Evolutionary conservation across 2,797 vertebrate genomes (phyloP).

Genomic region (Melanotaenia nigrans): DNA sequence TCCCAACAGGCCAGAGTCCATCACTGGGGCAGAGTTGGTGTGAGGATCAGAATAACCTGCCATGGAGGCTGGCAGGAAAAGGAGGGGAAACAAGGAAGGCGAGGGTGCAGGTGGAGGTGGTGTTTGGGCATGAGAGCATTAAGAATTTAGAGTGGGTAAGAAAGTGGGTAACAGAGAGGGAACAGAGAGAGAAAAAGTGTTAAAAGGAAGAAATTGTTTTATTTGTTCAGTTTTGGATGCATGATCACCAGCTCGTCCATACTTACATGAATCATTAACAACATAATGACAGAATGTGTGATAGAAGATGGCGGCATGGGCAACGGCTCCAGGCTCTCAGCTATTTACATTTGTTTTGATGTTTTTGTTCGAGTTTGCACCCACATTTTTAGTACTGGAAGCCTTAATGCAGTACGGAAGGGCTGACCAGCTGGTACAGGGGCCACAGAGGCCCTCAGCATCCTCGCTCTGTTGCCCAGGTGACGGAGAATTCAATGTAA

Average conservation of each 20-base stretch:
- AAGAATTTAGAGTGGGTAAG: conserved; percentile 20
- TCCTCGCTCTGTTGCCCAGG: no score
- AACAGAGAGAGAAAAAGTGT: background rate
- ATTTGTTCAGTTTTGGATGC: background rate
- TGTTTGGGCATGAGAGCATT: conserved; percentile 1
- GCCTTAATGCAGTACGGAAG: no score
- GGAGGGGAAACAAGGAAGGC: background rate
- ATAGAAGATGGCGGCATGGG: no score
- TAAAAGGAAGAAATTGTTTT: conserved; percentile 1
- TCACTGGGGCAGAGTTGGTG: conserved; percentile 59
- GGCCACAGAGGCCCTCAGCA: no score
- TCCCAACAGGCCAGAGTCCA: conserved; percentile 68
- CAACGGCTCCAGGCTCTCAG: no score
- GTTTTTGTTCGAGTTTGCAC: no score
- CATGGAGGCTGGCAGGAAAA: conserved; percentile 67
- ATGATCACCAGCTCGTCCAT: background rate
- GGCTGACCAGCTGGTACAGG: no score
- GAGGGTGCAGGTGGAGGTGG: conserved; percentile 6
- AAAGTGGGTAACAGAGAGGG: conserved; percentile 4
- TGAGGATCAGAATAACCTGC: conserved; percentile 69
- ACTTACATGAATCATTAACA: background rate
- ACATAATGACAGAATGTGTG: background rate
- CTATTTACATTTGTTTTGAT: no score
- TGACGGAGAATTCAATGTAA: no score
- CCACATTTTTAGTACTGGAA: no score